phyloP scores from a whole-genome alignment of 2,888 invertebrate species.

The Ophion ellenae region DNA sequence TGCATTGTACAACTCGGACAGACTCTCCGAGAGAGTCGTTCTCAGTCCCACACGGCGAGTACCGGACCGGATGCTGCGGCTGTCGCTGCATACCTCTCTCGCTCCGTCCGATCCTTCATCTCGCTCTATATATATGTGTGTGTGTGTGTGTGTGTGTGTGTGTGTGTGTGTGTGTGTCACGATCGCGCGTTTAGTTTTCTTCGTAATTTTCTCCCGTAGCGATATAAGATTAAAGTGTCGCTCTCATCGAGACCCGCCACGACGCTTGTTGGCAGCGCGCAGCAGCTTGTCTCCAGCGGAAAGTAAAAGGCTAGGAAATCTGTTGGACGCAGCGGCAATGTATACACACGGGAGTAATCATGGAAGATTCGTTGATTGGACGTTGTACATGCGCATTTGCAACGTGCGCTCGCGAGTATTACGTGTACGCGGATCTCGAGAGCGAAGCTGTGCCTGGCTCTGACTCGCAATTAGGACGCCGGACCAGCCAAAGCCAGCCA shows the following conservation, averaged over 20 bases:
- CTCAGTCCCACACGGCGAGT: constrained; percentile 45
- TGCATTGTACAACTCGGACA: constrained; percentile 34
- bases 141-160: no score
- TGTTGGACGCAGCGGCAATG: constrained; percentile 15
- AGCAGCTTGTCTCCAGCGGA: neutral
- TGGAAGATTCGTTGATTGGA: constrained; percentile 49
- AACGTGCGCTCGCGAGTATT: neutral
- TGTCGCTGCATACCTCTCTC: constrained; percentile 9
- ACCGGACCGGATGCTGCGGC: constrained; percentile 62
- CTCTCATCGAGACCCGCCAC: constrained; percentile 35
- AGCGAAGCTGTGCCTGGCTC: constrained; percentile 54
- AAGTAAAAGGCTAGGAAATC: constrained; percentile 41
- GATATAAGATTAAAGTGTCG: constrained; percentile 56
- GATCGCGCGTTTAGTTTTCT: neutral
- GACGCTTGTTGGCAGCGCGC: constrained; percentile 18
- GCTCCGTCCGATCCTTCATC: constrained; percentile 6
- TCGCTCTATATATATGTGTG: neutral
- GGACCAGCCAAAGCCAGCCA: constrained; percentile 53
- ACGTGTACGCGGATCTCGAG: constrained; percentile 38
- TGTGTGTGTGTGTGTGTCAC: no score
- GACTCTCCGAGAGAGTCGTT: constrained; percentile 13
- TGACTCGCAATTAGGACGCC: constrained; percentile 66
- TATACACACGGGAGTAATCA: constrained; percentile 29
- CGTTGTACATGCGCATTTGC: constrained; percentile 3
- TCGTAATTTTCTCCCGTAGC: constrained; percentile 29